These are phyloP conservation scores for Gymnoscopelus microlampas DNA, from an alignment of 2,797 vertebrate species.

Conservation along the genomic window DNA sequence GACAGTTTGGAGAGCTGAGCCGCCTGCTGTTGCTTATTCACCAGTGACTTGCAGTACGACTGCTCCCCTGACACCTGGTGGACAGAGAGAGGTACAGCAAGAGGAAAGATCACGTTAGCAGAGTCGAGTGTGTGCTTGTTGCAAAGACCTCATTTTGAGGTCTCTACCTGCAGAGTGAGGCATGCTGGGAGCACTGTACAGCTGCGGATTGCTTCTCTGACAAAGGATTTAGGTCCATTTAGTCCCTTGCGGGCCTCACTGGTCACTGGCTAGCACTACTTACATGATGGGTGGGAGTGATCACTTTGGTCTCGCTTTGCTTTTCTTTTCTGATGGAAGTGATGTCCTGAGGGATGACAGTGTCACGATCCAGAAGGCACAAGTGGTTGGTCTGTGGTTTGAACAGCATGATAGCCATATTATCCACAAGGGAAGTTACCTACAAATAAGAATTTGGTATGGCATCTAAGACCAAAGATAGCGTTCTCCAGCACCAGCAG, in stretches of 20 bases:
- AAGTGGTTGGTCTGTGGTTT: slow-evolving; percentile 67
- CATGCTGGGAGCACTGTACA: slow-evolving; percentile 45
- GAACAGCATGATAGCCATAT: slow-evolving; percentile 49
- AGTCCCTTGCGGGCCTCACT: background rate
- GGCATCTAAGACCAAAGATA: too few species aligned
- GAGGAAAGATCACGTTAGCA: background rate
- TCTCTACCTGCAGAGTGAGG: background rate
- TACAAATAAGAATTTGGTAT: too few species aligned
- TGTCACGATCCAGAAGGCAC: slow-evolving; percentile 62
- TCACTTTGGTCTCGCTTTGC: slow-evolving; percentile 42
- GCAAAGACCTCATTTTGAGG: background rate
- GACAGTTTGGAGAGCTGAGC: slow-evolving; percentile 87
- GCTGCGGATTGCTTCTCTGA: slow-evolving; percentile 18
- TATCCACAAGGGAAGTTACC: too few species aligned
- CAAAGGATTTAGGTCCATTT: background rate
- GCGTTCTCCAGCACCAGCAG: too few species aligned
- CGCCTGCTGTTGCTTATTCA: slow-evolving; percentile 85
- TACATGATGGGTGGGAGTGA: slow-evolving; percentile 56
- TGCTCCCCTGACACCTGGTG: slow-evolving; percentile 86
- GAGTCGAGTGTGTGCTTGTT: too few species aligned
- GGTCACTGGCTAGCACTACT: slow-evolving; percentile 41
- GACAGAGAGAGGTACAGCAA: slow-evolving; percentile 42
- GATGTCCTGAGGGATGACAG: slow-evolving; percentile 59
- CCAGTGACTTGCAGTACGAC: slow-evolving; percentile 86
- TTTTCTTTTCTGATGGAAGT: slow-evolving; percentile 44